Conservation (phyloP, 2,113 vertebrate species). For the Pachycephala philippinensis region DNA sequence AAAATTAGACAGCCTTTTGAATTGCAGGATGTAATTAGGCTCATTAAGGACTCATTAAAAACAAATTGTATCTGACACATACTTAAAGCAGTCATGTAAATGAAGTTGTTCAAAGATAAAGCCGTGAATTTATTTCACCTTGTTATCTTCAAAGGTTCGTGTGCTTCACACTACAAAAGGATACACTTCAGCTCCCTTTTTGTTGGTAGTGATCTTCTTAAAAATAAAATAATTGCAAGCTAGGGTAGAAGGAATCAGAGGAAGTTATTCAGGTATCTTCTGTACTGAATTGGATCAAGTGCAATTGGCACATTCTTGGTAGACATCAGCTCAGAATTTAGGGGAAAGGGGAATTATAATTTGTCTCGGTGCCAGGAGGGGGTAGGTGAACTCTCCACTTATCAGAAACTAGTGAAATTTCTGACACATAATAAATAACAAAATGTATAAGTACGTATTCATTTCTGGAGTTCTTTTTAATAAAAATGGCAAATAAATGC, state of each 20-base stretch:
- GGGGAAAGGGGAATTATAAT: not conserved
- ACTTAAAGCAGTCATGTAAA: not conserved
- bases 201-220: not conserved
- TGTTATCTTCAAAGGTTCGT: not conserved
- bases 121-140: not conserved
- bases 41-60: slow-evolving; percentile 33
- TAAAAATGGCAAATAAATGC: not conserved
- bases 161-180: not conserved
- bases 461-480: not conserved
- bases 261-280: not conserved
- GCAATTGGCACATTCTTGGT: not conserved
- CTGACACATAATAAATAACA: not conserved
- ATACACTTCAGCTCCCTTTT: not conserved
- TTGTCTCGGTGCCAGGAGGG: fast-evolving
- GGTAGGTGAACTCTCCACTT: not conserved
- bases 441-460: not conserved
- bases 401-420: not conserved
- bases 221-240: not conserved
- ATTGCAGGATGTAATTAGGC: not conserved
- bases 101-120: not conserved
- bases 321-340: not conserved
- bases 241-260: not conserved
- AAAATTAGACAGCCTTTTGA: slow-evolving; percentile 18
- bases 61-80: not conserved
- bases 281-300: not conserved